Evolutionary conservation across 2,888 invertebrate genomes (phyloP).

Genomic region (Dione vanillae): DNA sequence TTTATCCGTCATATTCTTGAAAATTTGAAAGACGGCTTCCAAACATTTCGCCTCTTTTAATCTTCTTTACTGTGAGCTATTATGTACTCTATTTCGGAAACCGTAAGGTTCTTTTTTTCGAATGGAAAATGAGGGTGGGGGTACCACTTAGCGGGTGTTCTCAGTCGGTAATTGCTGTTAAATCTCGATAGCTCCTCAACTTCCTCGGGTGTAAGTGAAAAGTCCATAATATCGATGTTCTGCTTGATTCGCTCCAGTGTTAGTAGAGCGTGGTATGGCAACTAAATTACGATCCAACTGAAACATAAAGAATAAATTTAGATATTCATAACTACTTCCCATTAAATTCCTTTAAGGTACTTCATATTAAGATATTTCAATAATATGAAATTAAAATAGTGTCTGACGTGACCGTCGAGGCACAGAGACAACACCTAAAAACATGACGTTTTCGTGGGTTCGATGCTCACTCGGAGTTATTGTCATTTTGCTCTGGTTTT

Average conservation of each 20-base stretch:
- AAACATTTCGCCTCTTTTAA: conserved; percentile 48
- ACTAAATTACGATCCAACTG: conserved; percentile 83
- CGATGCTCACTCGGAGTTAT: too few species aligned
- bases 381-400: too few species aligned
- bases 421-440: too few species aligned
- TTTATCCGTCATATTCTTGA: conserved; percentile 37
- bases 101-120: conserved; percentile 70
- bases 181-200: conserved; percentile 79
- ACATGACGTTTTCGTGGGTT: too few species aligned
- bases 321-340: background rate
- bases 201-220: conserved; percentile 79
- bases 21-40: conserved; percentile 36
- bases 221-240: conserved; percentile 85
- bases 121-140: conserved; percentile 72
- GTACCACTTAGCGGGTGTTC: conserved; percentile 73
- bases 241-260: conserved; percentile 80
- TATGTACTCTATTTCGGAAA: conserved; percentile 62
- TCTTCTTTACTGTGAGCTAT: conserved; percentile 70
- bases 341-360: background rate
- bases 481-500: too few species aligned
- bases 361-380: too few species aligned
- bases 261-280: conserved; percentile 85
- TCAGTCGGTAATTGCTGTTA: conserved; percentile 72
- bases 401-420: too few species aligned
- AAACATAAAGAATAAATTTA: conserved; percentile 45